Conservation (phyloP, 2,888 invertebrate genomes). For the Agriopis aurantiaria region DNA sequence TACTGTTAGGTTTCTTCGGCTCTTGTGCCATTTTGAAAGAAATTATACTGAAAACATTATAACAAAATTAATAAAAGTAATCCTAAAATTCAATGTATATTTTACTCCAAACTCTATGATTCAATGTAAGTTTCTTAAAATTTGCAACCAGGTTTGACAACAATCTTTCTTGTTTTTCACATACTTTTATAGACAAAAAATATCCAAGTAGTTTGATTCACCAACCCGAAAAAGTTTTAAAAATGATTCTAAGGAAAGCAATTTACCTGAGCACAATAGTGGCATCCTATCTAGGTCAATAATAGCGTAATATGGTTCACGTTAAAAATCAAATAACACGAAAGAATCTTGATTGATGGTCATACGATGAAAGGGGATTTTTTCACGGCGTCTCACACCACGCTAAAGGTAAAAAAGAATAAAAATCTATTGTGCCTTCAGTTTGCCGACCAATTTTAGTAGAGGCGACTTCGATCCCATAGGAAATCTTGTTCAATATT, state of each 20-base stretch:
- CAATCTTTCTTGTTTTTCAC: neutral
- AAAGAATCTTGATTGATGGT: constrained; percentile 63
- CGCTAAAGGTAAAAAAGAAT: constrained; percentile 60
- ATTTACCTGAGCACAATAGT: constrained; percentile 35
- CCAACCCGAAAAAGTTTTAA: constrained; percentile 21
- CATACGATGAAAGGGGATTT: constrained; percentile 54
- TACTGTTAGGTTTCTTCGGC: constrained; percentile 53
- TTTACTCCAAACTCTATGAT: too few relatives aligned
- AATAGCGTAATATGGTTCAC: constrained; percentile 42
- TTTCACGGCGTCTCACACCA: constrained; percentile 38
- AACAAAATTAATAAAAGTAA: constrained; percentile 30
- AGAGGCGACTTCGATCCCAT: constrained; percentile 69
- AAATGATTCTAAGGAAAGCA: constrained; percentile 26
- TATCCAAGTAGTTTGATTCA: neutral
- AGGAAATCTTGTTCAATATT: constrained; percentile 76
- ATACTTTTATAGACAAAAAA: neutral
- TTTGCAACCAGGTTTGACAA: constrained; percentile 2
- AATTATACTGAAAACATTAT: constrained; percentile 40
- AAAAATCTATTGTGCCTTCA: constrained; percentile 69
- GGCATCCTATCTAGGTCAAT: constrained; percentile 43
- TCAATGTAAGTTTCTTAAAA: neutral
- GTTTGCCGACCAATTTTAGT: constrained; percentile 76
- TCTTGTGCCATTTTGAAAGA: constrained; percentile 51
- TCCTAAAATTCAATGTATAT: constrained; percentile 18
- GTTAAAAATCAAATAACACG: constrained; percentile 56